These are phyloP conservation scores for Drosophila persimilis DNA, from an alignment of 1,140 invertebrate species.

Conservation along the genomic window DNA sequence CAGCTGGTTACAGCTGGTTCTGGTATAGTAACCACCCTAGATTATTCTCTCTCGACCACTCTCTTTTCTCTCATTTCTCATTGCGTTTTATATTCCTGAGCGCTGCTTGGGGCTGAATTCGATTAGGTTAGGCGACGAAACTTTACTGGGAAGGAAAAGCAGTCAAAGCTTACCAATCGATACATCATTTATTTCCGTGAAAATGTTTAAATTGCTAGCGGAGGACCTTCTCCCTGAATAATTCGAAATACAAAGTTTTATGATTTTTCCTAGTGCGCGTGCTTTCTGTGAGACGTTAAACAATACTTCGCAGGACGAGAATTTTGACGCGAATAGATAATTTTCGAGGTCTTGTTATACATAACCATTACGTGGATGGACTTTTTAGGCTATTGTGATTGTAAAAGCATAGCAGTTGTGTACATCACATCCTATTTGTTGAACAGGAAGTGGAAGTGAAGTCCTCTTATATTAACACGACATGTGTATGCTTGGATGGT, in stretches of 20 bases:
- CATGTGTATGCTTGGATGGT: not conserved
- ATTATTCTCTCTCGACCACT: conserved; percentile 3
- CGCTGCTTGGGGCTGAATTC: conserved; percentile 14
- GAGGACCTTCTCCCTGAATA: conserved; percentile 3
- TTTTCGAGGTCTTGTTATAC: conserved; percentile 17
- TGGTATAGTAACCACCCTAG: not conserved
- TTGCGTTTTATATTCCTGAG: not conserved
- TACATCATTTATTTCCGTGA: conserved; percentile 38
- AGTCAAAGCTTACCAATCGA: conserved; percentile 53
- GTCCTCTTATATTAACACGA: no score
- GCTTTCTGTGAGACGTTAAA: not conserved
- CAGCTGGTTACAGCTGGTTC: conserved; percentile 12
- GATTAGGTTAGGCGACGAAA: conserved; percentile 11
- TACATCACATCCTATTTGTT: no score
- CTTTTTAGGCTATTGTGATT: no score
- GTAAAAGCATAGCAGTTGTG: no score
- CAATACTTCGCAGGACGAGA: not conserved
- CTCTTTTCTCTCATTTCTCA: conserved; percentile 3
- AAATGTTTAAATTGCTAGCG: conserved; percentile 17
- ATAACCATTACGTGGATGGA: conserved; percentile 23
- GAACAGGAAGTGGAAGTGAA: no score
- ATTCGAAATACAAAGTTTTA: not conserved
- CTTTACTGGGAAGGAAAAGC: conserved; percentile 38
- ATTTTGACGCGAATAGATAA: not conserved
- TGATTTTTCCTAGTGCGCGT: not conserved